These are phyloP conservation scores for Mesorhabditis belari DNA, from an alignment of 2,888 invertebrate species.

Conservation along the genomic window DNA sequence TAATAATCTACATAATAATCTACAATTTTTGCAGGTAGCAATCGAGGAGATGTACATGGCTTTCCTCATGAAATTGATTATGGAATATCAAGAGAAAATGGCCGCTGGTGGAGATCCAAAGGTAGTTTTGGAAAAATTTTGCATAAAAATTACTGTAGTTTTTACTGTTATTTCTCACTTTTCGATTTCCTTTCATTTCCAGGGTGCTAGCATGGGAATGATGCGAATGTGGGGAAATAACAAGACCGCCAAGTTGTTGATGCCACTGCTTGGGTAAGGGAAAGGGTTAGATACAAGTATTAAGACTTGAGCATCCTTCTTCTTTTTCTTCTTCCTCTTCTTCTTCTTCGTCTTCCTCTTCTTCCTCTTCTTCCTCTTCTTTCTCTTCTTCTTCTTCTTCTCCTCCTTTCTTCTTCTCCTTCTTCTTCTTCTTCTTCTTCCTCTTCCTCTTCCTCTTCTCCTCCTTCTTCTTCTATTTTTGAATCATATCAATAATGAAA, in stretches of 20 bases:
- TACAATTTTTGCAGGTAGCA: constrained; percentile 24
- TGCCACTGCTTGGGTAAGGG: constrained; percentile 49
- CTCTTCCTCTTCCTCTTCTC: too few relatives aligned
- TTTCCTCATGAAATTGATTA: constrained; percentile 48
- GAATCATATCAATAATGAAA: too few relatives aligned
- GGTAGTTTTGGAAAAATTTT: neutral
- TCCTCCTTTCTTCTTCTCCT: too few relatives aligned
- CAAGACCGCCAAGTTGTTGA: constrained; percentile 46
- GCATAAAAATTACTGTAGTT: neutral
- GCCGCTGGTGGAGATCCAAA: constrained; percentile 29
- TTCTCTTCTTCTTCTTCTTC: too few relatives aligned
- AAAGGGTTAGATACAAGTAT: too few relatives aligned
- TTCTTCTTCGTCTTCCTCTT: too few relatives aligned
- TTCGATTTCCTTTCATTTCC: neutral
- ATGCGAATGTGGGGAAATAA: constrained; percentile 51
- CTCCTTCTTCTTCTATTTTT: too few relatives aligned
- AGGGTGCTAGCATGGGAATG: constrained; percentile 52
- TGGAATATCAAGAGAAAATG: constrained; percentile 50
- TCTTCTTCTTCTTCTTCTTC: too few relatives aligned
- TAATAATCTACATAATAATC: neutral
- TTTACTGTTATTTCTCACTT: constrained; percentile 10
- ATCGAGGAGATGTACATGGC: constrained; percentile 50
- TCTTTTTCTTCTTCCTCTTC: too few relatives aligned
- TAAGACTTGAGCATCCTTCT: too few relatives aligned
- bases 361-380: too few relatives aligned